phyloP scores from a whole-genome alignment of 2,888 invertebrate genomes.

The Drosophila cracens region DNA sequence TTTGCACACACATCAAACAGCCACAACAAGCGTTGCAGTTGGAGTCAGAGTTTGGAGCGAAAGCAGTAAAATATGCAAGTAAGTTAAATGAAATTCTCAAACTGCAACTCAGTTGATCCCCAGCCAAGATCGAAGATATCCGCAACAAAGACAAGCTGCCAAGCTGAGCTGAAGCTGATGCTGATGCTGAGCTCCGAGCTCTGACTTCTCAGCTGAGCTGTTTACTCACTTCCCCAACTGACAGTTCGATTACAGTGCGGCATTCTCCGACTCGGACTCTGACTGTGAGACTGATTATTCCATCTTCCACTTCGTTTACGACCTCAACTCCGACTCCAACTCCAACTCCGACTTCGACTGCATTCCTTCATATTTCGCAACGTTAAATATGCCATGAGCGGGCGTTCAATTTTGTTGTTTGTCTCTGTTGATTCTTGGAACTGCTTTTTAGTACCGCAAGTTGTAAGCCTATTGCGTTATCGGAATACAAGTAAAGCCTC shows the following conservation, averaged over 20 bases:
- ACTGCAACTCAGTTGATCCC: conserved; percentile 18
- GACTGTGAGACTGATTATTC: conserved; percentile 2
- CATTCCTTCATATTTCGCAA: conserved; percentile 77
- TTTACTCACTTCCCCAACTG: conserved; percentile 12
- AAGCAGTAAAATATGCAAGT: conserved; percentile 22
- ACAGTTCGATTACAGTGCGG: conserved; percentile 65
- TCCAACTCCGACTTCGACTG: conserved; percentile 43
- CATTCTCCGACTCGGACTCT: conserved; percentile 25
- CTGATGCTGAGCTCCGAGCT: background rate
- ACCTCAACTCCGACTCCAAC: conserved; percentile 1
- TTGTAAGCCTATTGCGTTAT: conserved; percentile 45
- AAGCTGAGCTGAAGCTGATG: conserved; percentile 12
- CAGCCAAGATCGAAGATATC: conserved; percentile 24
- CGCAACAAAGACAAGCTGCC: conserved; percentile 45
- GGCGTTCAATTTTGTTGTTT: conserved; percentile 26
- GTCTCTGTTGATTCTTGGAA: conserved; percentile 64
- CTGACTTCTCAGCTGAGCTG: background rate
- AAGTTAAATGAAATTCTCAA: conserved; percentile 45
- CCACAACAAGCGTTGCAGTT: conserved; percentile 8
- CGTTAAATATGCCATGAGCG: conserved; percentile 66
- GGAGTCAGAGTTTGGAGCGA: conserved; percentile 2
- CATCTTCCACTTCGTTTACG: conserved; percentile 13
- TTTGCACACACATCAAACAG: conserved; percentile 36
- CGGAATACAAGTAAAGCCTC: conserved; percentile 31
- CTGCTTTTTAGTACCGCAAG: conserved; percentile 61